Conservation (phyloP, 2,113 vertebrate genomes). For the Charadrius vociferus region DNA sequence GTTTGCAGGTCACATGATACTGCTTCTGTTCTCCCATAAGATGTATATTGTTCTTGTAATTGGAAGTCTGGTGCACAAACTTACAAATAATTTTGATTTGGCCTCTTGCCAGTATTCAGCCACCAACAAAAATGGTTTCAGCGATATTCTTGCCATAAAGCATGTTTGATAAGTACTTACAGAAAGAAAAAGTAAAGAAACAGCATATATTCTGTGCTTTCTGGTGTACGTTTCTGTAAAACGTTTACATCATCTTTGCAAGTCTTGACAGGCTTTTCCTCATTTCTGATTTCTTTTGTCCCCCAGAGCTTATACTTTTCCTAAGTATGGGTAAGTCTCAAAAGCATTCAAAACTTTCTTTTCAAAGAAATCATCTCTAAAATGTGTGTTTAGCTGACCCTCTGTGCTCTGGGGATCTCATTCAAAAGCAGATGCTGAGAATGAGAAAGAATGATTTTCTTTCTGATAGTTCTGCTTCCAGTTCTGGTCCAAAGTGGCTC, state of each 20-base stretch:
- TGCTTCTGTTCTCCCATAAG: not conserved
- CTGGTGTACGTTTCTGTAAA: not conserved
- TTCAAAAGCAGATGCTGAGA: constrained; percentile 35
- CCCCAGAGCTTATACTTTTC: not conserved
- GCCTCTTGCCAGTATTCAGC: not conserved
- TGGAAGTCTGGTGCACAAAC: not conserved
- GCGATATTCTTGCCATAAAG: not conserved
- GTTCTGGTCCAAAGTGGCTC: not conserved
- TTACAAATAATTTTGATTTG: constrained; percentile 26
- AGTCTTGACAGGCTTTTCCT: not conserved
- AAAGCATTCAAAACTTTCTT: not conserved
- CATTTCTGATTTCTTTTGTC: constrained; percentile 18
- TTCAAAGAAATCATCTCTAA: not conserved
- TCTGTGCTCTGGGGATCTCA: not conserved
- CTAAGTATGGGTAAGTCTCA: not conserved
- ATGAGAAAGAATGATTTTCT: not conserved
- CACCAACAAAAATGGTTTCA: not conserved
- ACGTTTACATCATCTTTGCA: not conserved
- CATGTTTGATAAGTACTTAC: not conserved
- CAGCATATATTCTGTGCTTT: not conserved
- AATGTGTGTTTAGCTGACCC: constrained; percentile 7
- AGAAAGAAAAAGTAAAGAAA: not conserved
- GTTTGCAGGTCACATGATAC: not conserved
- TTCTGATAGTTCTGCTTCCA: not conserved
- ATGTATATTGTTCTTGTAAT: not conserved